These are phyloP conservation scores for Porites lutea DNA, from an alignment of 64 coral and sea anemone species.

Conservation along the genomic window DNA sequence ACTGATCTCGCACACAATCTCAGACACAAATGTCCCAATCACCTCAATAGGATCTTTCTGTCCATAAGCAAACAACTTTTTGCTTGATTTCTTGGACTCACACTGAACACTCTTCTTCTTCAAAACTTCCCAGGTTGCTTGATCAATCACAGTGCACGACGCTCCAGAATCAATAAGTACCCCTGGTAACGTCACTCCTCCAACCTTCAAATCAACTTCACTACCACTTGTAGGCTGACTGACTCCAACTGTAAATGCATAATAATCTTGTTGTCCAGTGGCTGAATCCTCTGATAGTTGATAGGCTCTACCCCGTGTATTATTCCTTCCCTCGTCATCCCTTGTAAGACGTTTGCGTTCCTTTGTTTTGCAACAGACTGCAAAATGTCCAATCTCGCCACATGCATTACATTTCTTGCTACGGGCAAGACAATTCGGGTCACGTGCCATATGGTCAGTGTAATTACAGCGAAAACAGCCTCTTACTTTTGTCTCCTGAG, in stretches of 20 bases:
- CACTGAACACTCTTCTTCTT: background rate
- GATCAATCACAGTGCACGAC: background rate
- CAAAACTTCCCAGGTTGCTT: background rate
- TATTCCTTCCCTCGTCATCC: constrained; percentile 45
- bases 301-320: constrained; percentile 39
- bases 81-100: too few species aligned
- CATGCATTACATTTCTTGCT: constrained; percentile 58
- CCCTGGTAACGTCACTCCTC: background rate
- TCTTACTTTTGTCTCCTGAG: constrained; percentile 36
- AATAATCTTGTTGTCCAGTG: constrained; percentile 52
- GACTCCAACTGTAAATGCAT: constrained; percentile 48
- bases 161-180: background rate
- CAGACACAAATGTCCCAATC: too few species aligned
- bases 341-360: constrained; percentile 39
- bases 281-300: constrained; percentile 57
- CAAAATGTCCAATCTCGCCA: constrained; percentile 46
- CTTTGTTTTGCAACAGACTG: constrained; percentile 57
- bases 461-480: constrained; percentile 53
- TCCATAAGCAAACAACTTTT: too few species aligned
- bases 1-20: too few species aligned
- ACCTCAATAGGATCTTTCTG: too few species aligned
- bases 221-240: constrained; percentile 31
- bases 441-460: constrained; percentile 50
- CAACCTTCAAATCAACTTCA: background rate
- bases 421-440: constrained; percentile 45